phyloP scores from a whole-genome alignment of 2,113 vertebrate species.

The Xiphorhynchus elegans region DNA sequence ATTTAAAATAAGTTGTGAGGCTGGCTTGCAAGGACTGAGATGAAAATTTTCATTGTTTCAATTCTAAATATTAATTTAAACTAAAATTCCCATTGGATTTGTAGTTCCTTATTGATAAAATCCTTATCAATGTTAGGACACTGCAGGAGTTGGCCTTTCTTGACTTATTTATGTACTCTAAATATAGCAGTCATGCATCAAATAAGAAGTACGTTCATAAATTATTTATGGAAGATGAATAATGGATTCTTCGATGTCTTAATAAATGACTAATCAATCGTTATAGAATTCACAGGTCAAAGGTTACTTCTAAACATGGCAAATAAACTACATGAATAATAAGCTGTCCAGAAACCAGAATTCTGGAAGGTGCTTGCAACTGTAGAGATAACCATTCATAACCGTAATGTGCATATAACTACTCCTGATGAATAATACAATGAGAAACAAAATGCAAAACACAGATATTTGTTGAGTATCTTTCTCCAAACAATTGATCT shows the following conservation, averaged over 20 bases:
- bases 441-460: background rate
- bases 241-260: conserved; percentile 50
- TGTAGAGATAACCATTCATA: background rate
- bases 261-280: conserved; percentile 60
- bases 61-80: background rate
- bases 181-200: conserved; percentile 54
- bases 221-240: conserved; percentile 57
- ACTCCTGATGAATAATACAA: background rate
- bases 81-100: background rate
- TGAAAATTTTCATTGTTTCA: background rate
- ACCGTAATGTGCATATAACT: background rate
- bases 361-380: background rate
- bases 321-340: conserved; percentile 56
- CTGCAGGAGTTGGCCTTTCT: conserved; percentile 12
- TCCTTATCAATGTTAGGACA: conserved; percentile 18
- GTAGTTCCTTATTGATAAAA: background rate
- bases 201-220: conserved; percentile 38
- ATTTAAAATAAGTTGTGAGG: background rate
- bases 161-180: conserved; percentile 33
- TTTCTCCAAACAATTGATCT: background rate
- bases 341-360: conserved; percentile 5
- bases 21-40: background rate
- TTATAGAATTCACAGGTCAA: conserved; percentile 40
- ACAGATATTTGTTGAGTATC: background rate
- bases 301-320: conserved; percentile 40